These are phyloP conservation scores for Drosophila rufa DNA, from an alignment of 1,140 invertebrate species.

Conservation along the genomic window DNA sequence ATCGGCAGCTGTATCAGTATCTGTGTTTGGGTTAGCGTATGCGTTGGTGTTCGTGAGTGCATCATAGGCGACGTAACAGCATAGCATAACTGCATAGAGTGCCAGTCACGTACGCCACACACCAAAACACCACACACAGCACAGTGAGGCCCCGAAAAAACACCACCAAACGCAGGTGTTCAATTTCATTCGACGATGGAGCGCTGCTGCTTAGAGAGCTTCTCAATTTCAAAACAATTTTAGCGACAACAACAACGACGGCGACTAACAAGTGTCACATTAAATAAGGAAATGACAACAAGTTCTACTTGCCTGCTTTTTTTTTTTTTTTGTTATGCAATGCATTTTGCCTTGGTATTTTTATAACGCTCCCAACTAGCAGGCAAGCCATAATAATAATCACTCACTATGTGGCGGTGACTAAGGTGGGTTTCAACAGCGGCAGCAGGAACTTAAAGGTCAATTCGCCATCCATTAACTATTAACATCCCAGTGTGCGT, in stretches of 20 bases:
- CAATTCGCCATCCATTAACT: conserved; percentile 17
- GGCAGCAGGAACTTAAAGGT: conserved; percentile 45
- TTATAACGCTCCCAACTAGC: conserved; percentile 7
- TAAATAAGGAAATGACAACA: conserved; percentile 80
- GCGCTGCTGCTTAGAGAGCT: conserved; percentile 20
- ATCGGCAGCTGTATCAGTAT: conserved; percentile 13
- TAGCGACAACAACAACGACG: conserved; percentile 6
- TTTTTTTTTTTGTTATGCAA: conserved; percentile 41
- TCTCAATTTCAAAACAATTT: conserved; percentile 78
- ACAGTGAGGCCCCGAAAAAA: conserved; percentile 33
- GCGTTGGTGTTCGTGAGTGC: conserved; percentile 40
- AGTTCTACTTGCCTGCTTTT: conserved; percentile 51
- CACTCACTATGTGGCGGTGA: background rate
- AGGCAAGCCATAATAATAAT: conserved; percentile 12
- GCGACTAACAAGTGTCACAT: conserved; percentile 72
- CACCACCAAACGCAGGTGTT: conserved; percentile 66
- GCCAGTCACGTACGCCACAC: conserved; percentile 74
- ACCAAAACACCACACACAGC: conserved; percentile 2
- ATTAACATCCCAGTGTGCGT: conserved; percentile 8
- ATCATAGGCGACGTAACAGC: conserved; percentile 78
- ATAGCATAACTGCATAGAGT: conserved; percentile 73
- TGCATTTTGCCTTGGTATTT: conserved; percentile 37
- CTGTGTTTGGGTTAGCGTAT: conserved; percentile 20
- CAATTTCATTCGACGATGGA: conserved; percentile 51
- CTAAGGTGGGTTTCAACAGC: conserved; percentile 19